A percentile compares a stretch with the other conserved stretches of the same genome.
Conservation (phyloP, 2,113 vertebrate genomes). For the Cyphomyrus discorhynchus region DNA sequence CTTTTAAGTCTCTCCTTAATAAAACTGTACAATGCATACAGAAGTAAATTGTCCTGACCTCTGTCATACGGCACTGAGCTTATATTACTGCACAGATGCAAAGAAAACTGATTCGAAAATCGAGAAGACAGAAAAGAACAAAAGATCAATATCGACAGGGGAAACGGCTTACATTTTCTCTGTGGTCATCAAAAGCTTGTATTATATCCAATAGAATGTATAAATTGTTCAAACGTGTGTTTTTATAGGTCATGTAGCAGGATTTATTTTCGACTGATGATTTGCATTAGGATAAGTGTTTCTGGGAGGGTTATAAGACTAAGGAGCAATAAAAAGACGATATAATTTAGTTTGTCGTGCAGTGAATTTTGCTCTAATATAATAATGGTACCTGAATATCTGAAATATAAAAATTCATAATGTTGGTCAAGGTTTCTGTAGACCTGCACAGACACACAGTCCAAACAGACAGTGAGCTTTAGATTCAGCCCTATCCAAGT, state of each 20-base stretch:
- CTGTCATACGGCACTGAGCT: not conserved
- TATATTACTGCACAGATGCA: not conserved
- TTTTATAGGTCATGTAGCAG: constrained; percentile 43
- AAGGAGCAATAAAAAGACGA: not conserved
- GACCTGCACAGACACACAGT: not conserved
- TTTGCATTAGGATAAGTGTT: not conserved
- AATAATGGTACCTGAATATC: not conserved
- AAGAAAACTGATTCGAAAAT: constrained; percentile 41
- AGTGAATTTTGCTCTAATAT: not conserved
- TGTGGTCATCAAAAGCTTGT: constrained; percentile 67
- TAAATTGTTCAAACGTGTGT: constrained; percentile 59
- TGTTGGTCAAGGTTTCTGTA: not conserved
- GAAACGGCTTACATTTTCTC: constrained; percentile 58
- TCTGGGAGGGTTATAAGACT: not conserved
- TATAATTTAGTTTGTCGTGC: not conserved
- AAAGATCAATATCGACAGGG: constrained; percentile 57
- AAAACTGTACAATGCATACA: not conserved
- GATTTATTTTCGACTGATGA: not conserved
- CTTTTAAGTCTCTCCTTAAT: not conserved
- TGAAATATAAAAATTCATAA: not conserved
- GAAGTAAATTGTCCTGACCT: constrained; percentile 3
- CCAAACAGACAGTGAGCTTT: not conserved
- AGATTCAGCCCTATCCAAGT: not conserved
- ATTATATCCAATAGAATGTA: constrained; percentile 67
- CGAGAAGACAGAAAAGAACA: not conserved